Evolutionary conservation across 2,888 invertebrate species (phyloP), one percentile per base, ranked within the genome.

Genomic region (Sclerodermus sp.): DNA sequence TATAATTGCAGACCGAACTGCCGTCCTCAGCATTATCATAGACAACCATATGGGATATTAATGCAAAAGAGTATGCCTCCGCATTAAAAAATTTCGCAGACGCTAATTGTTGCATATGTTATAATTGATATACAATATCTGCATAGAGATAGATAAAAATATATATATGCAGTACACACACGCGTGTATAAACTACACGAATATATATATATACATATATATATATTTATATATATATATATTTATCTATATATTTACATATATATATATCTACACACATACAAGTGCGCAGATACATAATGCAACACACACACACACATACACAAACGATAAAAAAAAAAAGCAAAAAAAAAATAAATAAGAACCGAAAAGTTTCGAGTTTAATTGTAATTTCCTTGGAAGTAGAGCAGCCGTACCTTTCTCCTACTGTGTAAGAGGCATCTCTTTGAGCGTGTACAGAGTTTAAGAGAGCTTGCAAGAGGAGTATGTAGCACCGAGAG

Each of bases 21-120:
- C 71, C 68, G 71, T 68, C 69, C 66, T 71, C 68, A 63, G 67
- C 67, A 67, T 71, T 67, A 66, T 73, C 66, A 64, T 72, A 65
- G 67, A 69, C 70, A 71, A 70, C 68, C 67, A 62, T 70, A 71
- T 71, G 69, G 70, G 61, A 66, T 70, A 70, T 65, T 73, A 64
- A 64, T 63, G 49, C 57, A 62, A 61, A 57, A 48, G 49, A 61
- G 44, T 43, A 47, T 47, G 49, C 48, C 45, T 59, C 49, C 45
- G 51, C 45, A 52, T 50, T 60, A 42, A 45, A 47, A 55, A 49
- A 49, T 59, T 58, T 53, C 39, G 42, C 44, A 50, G 43, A 29
- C 18, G 44, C 10, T 18, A 12, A 12, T 34, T 23, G 29, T 16
- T 34, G 39, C 42, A 51, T 43, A 50, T 47, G 14, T 31, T 45